Evolutionary conservation across 2,113 vertebrate genomes (phyloP), one percentile per base, ranked within the genome.

Genomic region (Lampris incognitus): DNA sequence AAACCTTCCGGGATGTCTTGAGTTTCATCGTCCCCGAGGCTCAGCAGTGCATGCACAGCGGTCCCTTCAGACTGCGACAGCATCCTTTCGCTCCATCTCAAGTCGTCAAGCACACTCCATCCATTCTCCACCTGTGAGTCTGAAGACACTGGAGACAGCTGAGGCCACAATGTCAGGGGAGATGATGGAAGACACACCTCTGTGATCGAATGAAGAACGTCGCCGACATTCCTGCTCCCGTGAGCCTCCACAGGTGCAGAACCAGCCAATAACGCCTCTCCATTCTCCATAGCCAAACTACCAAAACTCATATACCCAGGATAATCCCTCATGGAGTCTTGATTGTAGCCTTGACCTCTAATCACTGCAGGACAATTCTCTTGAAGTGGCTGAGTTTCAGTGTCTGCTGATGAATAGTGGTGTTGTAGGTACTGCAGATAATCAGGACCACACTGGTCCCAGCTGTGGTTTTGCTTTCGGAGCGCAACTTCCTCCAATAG

Each of bases 31-130:
- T 82, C 60, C 2, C 64, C 1, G 4, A 89, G 76, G 55, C 61
- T 76, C 2, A 83, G 52, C 56, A 91, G 85, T 0, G 62, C 72
- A 0, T 13, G 4, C 13, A 87, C 58, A 0, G 81, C 87, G 0
- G 79, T 49, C 1, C 42, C 38, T 70, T 88, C 87, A 1, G 48
- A 76, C 9, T 83, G 72, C 3, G 81, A 71, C 0, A 81, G 49
- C 24, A 1, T 50, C 8, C 1, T 9, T 1, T 56, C 74, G 55
- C 42, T 69, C 49, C 3, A 9, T 24, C 50, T 42, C 0, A 69
- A 49, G 1, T 7, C 46, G 36, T 9, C 9, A 10, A 7, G 66
- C n/a, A 67, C 40, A 2, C 44, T 39, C n/a, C 2, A 49, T 3
- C 56, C 6, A 8, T 49, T 9, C 9, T 42, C 59, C 39, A 11